Percentiles rank a stretch among this genome's conserved stretches.
These are phyloP conservation scores for Silurus glanis DNA, from an alignment of 2,113 vertebrate genomes.

Conservation along the genomic window DNA sequence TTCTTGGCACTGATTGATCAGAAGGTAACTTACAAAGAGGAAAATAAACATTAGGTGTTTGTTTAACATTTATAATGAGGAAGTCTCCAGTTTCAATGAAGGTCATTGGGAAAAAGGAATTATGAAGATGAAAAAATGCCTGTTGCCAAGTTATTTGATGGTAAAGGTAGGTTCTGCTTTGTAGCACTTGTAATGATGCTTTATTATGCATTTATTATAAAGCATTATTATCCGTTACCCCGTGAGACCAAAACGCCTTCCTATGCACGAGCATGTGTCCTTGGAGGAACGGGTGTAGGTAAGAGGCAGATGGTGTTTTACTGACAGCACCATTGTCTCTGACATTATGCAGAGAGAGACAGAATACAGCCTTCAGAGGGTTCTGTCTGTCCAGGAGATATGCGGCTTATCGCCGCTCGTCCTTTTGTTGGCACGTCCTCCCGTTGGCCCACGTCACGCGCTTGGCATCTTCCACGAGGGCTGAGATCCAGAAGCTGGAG, in stretches of 20 bases:
- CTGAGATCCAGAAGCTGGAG: slow-evolving; percentile 38
- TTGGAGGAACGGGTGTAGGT: slow-evolving; percentile 41
- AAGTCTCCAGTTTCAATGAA: background rate
- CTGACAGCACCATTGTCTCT: slow-evolving; percentile 55
- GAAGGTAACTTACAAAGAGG: no score
- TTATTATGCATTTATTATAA: no score
- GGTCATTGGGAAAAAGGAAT: background rate
- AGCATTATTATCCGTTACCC: no score
- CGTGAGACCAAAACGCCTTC: background rate
- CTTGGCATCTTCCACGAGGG: slow-evolving; percentile 39
- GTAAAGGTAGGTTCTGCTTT: no score
- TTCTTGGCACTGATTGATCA: background rate
- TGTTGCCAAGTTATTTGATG: background rate
- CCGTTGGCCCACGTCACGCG: slow-evolving; percentile 42
- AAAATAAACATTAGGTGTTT: background rate
- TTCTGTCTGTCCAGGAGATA: slow-evolving; percentile 46
- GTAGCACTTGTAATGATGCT: no score
- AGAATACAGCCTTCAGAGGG: slow-evolving; percentile 37
- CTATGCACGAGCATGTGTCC: slow-evolving; percentile 2
- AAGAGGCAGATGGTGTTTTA: slow-evolving; percentile 58
- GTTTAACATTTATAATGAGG: background rate
- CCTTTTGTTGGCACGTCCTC: slow-evolving; percentile 50
- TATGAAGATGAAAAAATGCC: background rate
- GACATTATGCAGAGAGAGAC: slow-evolving; percentile 55
- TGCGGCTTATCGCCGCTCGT: slow-evolving; percentile 45